Percentiles rank a stretch among this genome's conserved stretches.
phyloP scores from a whole-genome alignment of 2,888 invertebrate species.

The Cantharis rustica region DNA sequence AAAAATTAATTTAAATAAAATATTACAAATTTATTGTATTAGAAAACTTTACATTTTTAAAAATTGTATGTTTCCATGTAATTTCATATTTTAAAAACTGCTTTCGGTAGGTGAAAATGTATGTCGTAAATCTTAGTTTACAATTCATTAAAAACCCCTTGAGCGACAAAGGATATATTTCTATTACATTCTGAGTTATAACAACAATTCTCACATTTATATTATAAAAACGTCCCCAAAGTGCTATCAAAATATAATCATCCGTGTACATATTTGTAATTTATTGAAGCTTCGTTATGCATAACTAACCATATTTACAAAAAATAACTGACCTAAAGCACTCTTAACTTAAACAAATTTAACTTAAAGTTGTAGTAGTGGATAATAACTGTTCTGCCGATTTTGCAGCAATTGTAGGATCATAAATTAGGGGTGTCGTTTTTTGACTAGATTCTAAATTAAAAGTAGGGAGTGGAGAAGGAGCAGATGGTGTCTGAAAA shows the following conservation, averaged over 20 bases:
- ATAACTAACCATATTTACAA: background rate
- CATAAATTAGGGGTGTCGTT: conserved; percentile 45
- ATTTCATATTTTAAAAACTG: background rate
- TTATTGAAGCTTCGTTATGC: background rate
- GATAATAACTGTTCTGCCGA: conserved; percentile 53
- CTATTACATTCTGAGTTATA: background rate
- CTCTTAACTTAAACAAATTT: conserved; percentile 21
- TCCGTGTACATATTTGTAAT: background rate
- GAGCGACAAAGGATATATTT: background rate
- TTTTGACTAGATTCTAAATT: conserved; percentile 17
- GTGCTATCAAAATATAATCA: background rate
- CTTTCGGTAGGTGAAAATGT: background rate
- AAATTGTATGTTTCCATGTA: background rate
- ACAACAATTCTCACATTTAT: background rate
- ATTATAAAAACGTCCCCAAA: background rate
- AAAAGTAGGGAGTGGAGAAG: background rate
- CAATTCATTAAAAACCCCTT: background rate
- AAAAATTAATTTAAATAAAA: background rate
- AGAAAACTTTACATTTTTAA: background rate
- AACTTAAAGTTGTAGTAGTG: conserved; percentile 34
- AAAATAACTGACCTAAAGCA: background rate
- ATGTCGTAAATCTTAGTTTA: background rate
- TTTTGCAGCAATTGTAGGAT: conserved; percentile 54
- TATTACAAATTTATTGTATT: background rate
- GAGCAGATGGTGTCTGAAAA: background rate